phyloP scores from a whole-genome alignment of 1,140 invertebrate species.

The Aphelinus atriplicis region DNA sequence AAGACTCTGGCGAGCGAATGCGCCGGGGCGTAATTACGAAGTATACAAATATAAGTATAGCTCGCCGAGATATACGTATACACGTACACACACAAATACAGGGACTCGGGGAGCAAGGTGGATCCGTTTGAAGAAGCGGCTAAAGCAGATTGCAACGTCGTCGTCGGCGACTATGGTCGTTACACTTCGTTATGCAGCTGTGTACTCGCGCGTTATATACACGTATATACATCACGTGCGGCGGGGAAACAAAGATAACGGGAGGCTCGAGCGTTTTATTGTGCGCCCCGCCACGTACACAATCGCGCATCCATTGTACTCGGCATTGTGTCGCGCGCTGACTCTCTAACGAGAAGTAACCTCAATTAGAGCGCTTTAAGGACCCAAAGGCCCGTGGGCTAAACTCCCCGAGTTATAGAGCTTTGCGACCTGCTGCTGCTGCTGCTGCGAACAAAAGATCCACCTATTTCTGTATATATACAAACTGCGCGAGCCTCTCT shows the following conservation, averaged over 20 bases:
- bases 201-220: constrained; percentile 29
- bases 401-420: constrained; percentile 1
- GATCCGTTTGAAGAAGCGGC: constrained; percentile 17
- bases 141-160: neutral
- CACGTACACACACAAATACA: neutral
- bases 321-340: constrained; percentile 53
- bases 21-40: neutral
- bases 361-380: constrained; percentile 65
- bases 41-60: neutral
- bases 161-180: neutral
- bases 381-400: constrained; percentile 64
- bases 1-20: neutral
- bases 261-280: constrained; percentile 49
- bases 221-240: constrained; percentile 34
- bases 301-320: constrained; percentile 56
- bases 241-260: constrained; percentile 2
- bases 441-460: neutral
- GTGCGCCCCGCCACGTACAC: constrained; percentile 57
- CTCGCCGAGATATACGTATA: neutral
- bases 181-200: constrained; percentile 54
- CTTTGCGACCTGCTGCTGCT: too few relatives aligned
- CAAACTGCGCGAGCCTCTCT: too few relatives aligned
- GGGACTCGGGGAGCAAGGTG: too few relatives aligned
- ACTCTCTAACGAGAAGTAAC: constrained; percentile 39
- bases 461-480: neutral